Evolutionary conservation across 2,113 vertebrate genomes (phyloP).

Genomic region (Epinephelus lanceolatus): DNA sequence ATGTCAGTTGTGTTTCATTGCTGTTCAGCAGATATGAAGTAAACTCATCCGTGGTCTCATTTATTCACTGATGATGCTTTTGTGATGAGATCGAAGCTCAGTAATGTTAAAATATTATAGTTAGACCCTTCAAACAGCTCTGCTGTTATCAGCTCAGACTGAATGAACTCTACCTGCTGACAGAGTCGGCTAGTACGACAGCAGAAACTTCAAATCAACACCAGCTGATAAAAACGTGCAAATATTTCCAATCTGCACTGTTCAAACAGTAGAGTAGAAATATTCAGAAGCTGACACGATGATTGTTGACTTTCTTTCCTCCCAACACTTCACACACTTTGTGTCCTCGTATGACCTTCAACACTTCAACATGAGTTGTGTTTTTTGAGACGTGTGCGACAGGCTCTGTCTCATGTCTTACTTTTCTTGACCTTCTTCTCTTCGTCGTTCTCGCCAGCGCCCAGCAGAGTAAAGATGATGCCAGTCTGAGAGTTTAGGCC

Average conservation of each 20-base stretch:
- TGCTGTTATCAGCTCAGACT: constrained; percentile 48
- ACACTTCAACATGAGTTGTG: constrained; percentile 20
- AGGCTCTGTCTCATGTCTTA: constrained; percentile 78
- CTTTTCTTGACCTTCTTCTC: constrained; percentile 97
- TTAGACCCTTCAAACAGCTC: constrained; percentile 54
- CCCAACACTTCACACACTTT: constrained; percentile 38
- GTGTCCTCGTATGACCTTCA: constrained; percentile 19
- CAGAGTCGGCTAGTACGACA: constrained; percentile 34
- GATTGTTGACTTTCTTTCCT: constrained; percentile 25
- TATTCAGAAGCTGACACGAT: constrained; percentile 48
- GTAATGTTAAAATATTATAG: background rate
- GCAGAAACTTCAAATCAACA: constrained; percentile 55
- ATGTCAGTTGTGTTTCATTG: background rate
- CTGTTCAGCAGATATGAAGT: background rate
- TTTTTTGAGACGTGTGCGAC: constrained; percentile 10
- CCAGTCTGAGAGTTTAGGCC: constrained; percentile 97
- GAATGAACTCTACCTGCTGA: constrained; percentile 54
- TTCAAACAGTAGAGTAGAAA: constrained; percentile 59
- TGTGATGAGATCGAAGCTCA: constrained; percentile 17
- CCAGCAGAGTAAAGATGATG: constrained; percentile 97
- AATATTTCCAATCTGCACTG: constrained; percentile 63
- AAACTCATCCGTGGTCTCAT: constrained; percentile 58
- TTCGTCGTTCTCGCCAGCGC: constrained; percentile 89
- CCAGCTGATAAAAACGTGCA: constrained; percentile 56
- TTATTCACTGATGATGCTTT: constrained; percentile 52